phyloP scores from a whole-genome alignment of 2,797 vertebrate species.

The Onychomys leucogaster region DNA sequence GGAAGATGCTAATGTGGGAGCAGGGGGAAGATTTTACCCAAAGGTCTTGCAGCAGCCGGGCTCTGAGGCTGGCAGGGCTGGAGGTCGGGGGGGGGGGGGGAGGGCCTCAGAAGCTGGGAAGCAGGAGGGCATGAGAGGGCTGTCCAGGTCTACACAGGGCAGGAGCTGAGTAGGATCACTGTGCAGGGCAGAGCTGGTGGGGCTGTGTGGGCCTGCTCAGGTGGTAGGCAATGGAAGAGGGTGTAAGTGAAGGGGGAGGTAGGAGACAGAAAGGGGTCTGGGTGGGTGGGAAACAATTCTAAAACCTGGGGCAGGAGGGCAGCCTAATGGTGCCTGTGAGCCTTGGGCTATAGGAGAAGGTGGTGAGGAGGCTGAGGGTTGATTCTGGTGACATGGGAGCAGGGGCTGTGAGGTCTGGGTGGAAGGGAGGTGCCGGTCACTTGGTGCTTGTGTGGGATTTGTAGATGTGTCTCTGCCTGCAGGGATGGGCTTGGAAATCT shows the following conservation, averaged over 20 bases:
- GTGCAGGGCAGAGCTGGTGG: not conserved
- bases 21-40: not conserved
- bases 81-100: too few relatives aligned
- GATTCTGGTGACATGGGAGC: not conserved
- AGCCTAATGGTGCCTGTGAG: not conserved
- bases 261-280: not conserved
- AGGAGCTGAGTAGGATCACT: not conserved
- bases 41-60: fast-evolving
- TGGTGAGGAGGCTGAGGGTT: too few relatives aligned
- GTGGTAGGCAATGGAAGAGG: not conserved
- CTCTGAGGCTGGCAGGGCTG: not conserved
- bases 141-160: not conserved
- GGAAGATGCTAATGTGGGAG: not conserved
- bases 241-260: not conserved
- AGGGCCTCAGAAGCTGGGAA: not conserved
- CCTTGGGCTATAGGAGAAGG: not conserved
- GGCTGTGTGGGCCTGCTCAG: not conserved
- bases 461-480: not conserved
- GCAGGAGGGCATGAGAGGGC: not conserved
- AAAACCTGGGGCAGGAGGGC: not conserved
- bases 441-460: fast-evolving
- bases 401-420: not conserved
- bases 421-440: not conserved
- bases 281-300: not conserved
- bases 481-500: fast-evolving